Conservation (phyloP, 2,113 vertebrate species). For the Zosterops borbonicus region DNA sequence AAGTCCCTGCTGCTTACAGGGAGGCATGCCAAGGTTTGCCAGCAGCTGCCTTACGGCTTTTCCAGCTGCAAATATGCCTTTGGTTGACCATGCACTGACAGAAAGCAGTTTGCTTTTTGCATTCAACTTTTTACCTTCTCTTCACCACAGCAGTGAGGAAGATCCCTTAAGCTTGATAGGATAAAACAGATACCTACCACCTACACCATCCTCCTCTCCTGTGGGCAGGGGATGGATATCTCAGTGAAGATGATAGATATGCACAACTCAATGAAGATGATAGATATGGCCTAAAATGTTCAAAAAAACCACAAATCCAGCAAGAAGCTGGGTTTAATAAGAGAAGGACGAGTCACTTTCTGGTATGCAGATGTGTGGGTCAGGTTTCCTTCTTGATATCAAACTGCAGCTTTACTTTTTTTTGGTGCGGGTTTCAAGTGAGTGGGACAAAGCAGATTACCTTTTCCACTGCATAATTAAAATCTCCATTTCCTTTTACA, state of each 20-base stretch:
- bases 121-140: background rate
- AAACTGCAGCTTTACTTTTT: background rate
- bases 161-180: background rate
- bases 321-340: background rate
- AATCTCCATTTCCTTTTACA: background rate
- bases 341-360: background rate
- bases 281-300: background rate
- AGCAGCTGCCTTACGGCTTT: background rate
- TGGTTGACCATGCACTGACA: background rate
- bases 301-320: background rate
- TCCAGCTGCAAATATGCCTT: background rate
- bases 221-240: background rate
- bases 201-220: background rate
- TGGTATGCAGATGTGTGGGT: background rate
- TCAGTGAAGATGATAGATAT: background rate
- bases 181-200: background rate
- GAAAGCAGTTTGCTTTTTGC: background rate
- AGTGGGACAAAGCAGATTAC: background rate
- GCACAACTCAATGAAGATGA: background rate
- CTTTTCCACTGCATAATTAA: background rate
- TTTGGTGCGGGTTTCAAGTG: conserved; percentile 1
- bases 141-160: background rate
- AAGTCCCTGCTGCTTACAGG: background rate
- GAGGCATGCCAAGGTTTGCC: background rate
- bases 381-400: background rate